phyloP scores from a whole-genome alignment of 2,888 invertebrate genomes.

The Cecidostiba fungosa region DNA sequence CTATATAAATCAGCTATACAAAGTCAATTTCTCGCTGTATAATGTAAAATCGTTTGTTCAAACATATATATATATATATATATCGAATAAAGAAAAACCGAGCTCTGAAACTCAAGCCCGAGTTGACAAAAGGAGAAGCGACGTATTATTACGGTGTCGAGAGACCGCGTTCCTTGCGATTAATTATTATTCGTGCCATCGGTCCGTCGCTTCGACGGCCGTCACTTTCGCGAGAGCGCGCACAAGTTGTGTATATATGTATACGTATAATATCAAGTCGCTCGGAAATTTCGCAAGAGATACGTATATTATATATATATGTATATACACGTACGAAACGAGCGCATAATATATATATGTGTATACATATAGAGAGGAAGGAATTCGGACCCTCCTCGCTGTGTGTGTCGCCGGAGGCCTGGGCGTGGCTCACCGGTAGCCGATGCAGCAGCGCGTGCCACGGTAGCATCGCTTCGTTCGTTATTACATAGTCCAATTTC shows the following conservation, averaged over 20 bases:
- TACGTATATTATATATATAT: not conserved
- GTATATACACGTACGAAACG: not conserved
- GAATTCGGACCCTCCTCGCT: not conserved
- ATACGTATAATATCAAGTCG: conserved; percentile 19
- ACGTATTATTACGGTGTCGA: not conserved
- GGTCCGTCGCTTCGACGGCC: conserved; percentile 50
- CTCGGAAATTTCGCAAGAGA: conserved; percentile 44
- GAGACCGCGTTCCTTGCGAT: not conserved
- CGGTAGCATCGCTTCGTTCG: conserved; percentile 60
- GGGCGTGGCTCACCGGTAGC: conserved; percentile 77
- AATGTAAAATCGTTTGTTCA: conserved; percentile 29
- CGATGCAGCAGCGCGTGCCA: conserved; percentile 52
- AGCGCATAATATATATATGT: not conserved
- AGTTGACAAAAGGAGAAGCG: not conserved
- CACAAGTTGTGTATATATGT: not conserved
- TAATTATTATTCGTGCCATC: conserved; percentile 54
- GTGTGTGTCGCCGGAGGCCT: conserved; percentile 73
- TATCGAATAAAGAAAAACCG: too few species aligned
- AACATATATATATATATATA: too few species aligned
- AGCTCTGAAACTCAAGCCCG: conserved; percentile 36
- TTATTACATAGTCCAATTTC: conserved; percentile 76
- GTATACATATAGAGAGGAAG: too few species aligned
- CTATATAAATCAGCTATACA: conserved; percentile 38
- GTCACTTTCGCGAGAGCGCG: conserved; percentile 52
- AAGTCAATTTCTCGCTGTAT: conserved; percentile 36